Evolutionary conservation across 2,797 vertebrate genomes (phyloP).

Genomic region (Sylvia borin): DNA sequence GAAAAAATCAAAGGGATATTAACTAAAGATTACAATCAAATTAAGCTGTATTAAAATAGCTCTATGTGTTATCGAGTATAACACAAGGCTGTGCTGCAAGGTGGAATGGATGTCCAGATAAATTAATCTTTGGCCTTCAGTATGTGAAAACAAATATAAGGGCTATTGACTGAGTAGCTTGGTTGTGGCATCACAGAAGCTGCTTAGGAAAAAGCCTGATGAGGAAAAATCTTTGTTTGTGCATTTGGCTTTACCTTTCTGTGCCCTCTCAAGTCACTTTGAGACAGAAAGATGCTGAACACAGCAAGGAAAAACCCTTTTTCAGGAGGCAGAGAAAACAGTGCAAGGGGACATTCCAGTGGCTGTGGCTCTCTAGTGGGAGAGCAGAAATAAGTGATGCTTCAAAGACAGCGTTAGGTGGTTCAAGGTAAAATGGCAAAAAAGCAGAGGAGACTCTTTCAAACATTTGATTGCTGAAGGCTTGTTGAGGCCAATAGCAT

Average conservation of each 20-base stretch:
- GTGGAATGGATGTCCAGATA: background rate
- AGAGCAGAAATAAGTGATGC: background rate
- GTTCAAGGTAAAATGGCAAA: background rate
- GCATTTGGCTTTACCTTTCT: background rate
- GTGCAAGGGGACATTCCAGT: background rate
- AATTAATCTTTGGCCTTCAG: constrained; percentile 50
- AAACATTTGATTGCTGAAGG: background rate
- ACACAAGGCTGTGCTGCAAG: constrained; percentile 41
- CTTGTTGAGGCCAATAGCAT: background rate
- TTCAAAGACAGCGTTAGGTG: background rate
- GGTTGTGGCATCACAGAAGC: background rate
- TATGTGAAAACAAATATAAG: constrained; percentile 14
- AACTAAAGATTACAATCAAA: constrained; percentile 61
- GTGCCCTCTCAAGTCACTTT: background rate
- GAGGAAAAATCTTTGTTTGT: background rate
- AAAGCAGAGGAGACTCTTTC: background rate
- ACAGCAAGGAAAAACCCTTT: fast-evolving
- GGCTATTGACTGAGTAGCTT: constrained; percentile 28
- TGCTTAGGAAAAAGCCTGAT: background rate
- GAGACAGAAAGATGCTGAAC: background rate
- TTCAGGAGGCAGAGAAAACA: background rate
- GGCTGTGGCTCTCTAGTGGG: background rate
- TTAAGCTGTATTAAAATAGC: constrained; percentile 54
- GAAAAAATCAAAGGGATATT: constrained; percentile 56
- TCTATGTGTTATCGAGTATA: background rate